Conservation (phyloP, 2,113 vertebrate species). For the Cryptotis parvus region DNA sequence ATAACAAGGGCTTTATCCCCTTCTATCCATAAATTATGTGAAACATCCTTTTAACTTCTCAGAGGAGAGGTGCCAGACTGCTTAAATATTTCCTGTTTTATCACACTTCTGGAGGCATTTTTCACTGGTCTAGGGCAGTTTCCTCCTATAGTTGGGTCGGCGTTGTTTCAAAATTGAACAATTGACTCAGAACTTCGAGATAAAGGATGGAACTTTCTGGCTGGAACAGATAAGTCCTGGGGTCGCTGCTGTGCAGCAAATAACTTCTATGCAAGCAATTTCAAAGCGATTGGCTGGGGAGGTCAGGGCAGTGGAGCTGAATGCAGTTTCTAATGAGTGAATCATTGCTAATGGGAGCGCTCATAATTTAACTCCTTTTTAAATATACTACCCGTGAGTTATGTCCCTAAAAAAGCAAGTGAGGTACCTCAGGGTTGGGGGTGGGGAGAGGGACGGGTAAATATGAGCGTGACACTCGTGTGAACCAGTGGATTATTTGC, state of each 20-base stretch:
- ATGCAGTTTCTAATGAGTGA: slow-evolving; percentile 79
- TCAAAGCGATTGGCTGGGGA: slow-evolving; percentile 79
- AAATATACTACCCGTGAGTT: slow-evolving; percentile 78
- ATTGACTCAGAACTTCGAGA: slow-evolving; percentile 77
- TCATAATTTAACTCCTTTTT: slow-evolving; percentile 79
- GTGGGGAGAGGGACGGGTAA: slow-evolving; percentile 82
- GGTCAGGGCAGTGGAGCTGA: slow-evolving; percentile 75
- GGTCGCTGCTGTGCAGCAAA: slow-evolving; percentile 83
- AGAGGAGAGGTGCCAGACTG: slow-evolving; percentile 76
- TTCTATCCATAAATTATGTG: slow-evolving; percentile 77
- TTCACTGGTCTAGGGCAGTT: slow-evolving; percentile 75
- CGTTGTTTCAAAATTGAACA: slow-evolving; percentile 82
- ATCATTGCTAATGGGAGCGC: slow-evolving; percentile 72
- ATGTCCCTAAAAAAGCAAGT: slow-evolving; percentile 80
- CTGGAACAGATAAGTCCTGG: slow-evolving; percentile 82
- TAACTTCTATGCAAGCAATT: slow-evolving; percentile 81
- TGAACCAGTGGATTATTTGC: slow-evolving; percentile 87
- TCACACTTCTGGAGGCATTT: slow-evolving; percentile 70
- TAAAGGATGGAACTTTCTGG: slow-evolving; percentile 83
- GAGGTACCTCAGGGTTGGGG: slow-evolving; percentile 76
- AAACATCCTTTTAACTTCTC: slow-evolving; percentile 79
- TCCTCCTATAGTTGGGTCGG: slow-evolving; percentile 76
- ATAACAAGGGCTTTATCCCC: slow-evolving; percentile 71
- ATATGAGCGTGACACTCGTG: slow-evolving; percentile 81
- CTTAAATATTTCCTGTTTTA: slow-evolving; percentile 80